Evolutionary conservation across 1,140 invertebrate species (phyloP).

Genomic region (Leptopilina boulardi): DNA sequence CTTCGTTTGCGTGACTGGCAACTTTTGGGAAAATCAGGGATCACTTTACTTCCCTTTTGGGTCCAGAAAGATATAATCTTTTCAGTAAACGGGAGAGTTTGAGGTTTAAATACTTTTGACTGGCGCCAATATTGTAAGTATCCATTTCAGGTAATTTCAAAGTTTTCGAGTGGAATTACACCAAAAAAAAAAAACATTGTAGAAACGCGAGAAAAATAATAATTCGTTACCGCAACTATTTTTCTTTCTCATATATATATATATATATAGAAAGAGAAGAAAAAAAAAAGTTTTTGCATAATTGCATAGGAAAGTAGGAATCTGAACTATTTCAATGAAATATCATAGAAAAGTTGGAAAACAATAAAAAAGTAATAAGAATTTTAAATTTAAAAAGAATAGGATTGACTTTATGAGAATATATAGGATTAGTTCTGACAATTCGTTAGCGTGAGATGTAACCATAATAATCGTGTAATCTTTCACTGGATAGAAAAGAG

Average conservation of each 20-base stretch:
- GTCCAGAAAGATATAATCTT: conserved; percentile 67
- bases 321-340: background rate
- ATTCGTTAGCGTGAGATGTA: conserved; percentile 63
- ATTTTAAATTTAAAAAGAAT: background rate
- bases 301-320: background rate
- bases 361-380: background rate
- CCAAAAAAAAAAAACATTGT: conserved; percentile 6
- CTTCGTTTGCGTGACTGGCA: conserved; percentile 20
- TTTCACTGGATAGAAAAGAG: conserved; percentile 46
- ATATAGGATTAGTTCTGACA: conserved; percentile 42
- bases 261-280: too few species aligned
- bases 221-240: conserved; percentile 41
- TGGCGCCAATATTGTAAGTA: conserved; percentile 65
- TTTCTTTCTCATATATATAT: conserved; percentile 50
- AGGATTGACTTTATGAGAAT: background rate
- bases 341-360: background rate
- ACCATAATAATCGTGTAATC: conserved; percentile 66
- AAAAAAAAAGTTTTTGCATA: too few species aligned
- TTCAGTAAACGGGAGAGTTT: conserved; percentile 69
- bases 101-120: conserved; percentile 60
- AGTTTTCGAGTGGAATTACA: background rate
- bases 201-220: conserved; percentile 59
- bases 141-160: conserved; percentile 55
- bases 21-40: conserved; percentile 57
- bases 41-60: conserved; percentile 46